phyloP scores from a whole-genome alignment of 2,888 invertebrate genomes.

The Melieria crassipennis region DNA sequence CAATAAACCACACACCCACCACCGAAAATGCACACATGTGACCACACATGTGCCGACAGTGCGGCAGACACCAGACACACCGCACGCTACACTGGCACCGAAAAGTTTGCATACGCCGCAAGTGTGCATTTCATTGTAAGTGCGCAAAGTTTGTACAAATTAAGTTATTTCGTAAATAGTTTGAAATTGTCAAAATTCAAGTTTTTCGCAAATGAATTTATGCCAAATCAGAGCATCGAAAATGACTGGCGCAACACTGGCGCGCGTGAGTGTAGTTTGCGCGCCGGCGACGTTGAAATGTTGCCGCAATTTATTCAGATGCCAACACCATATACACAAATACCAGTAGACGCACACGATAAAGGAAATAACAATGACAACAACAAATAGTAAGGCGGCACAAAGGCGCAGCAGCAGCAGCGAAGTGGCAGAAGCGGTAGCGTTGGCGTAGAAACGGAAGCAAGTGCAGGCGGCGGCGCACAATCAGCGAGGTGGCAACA shows the following conservation, averaged over 20 bases:
- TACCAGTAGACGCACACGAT: slow-evolving; percentile 6
- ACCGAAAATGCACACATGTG: not conserved
- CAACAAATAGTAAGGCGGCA: not conserved
- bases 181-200: too few relatives aligned
- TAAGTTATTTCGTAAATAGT: too few relatives aligned
- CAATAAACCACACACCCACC: not conserved
- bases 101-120: not conserved
- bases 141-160: too few relatives aligned
- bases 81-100: not conserved
- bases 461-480: slow-evolving; percentile 2
- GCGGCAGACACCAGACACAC: not conserved
- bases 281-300: slow-evolving; percentile 10
- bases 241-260: not conserved
- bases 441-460: not conserved
- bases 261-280: not conserved
- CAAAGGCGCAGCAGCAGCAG: slow-evolving; percentile 7
- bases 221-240: too few relatives aligned
- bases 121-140: not conserved
- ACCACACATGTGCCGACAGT: not conserved
- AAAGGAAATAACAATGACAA: not conserved
- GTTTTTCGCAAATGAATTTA: too few relatives aligned
- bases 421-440: slow-evolving; percentile 27
- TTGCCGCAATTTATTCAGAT: slow-evolving; percentile 46
- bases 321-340: slow-evolving; percentile 41
- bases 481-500: slow-evolving; percentile 1